phyloP scores from a whole-genome alignment of 2,888 invertebrate species.

The Cecidostiba fungosa region DNA sequence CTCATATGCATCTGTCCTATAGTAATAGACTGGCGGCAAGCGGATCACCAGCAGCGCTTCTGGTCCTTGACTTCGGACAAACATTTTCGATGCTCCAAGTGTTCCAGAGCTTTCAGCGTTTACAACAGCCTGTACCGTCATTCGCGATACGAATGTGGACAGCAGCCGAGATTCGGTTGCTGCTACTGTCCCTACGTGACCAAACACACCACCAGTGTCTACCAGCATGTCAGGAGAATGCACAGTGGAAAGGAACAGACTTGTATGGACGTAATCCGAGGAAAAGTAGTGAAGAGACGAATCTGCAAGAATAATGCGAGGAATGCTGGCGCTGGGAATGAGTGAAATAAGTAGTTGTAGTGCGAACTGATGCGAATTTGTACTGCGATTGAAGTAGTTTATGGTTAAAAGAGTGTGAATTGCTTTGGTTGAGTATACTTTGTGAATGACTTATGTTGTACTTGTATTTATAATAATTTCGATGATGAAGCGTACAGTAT shows the following conservation, averaged over 20 bases:
- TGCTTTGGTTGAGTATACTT: not conserved
- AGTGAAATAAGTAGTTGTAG: not conserved
- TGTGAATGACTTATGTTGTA: not conserved
- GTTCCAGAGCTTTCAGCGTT: slow-evolving; percentile 68
- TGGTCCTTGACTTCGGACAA: slow-evolving; percentile 46
- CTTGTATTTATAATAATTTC: not conserved
- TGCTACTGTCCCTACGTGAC: slow-evolving; percentile 67
- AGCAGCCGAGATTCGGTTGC: slow-evolving; percentile 66
- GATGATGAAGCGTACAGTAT: too few relatives aligned
- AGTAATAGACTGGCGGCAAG: not conserved
- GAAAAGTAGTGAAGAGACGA: slow-evolving; percentile 34
- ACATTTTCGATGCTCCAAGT: slow-evolving; percentile 69
- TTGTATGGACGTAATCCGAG: slow-evolving; percentile 47
- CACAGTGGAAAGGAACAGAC: slow-evolving; percentile 48
- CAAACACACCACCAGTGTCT: slow-evolving; percentile 67
- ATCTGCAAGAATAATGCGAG: slow-evolving; percentile 24
- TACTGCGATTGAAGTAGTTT: too few relatives aligned
- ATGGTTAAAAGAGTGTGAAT: not conserved
- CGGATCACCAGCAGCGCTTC: slow-evolving; percentile 19
- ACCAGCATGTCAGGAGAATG: slow-evolving; percentile 65
- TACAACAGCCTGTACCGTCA: slow-evolving; percentile 63
- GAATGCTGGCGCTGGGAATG: not conserved
- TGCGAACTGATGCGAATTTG: not conserved
- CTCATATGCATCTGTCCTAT: not conserved
- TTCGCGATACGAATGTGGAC: slow-evolving; percentile 67